Evolutionary conservation across 2,113 vertebrate genomes (phyloP), one percentile per base, ranked within the genome.

Genomic region (Electrona antarctica): DNA sequence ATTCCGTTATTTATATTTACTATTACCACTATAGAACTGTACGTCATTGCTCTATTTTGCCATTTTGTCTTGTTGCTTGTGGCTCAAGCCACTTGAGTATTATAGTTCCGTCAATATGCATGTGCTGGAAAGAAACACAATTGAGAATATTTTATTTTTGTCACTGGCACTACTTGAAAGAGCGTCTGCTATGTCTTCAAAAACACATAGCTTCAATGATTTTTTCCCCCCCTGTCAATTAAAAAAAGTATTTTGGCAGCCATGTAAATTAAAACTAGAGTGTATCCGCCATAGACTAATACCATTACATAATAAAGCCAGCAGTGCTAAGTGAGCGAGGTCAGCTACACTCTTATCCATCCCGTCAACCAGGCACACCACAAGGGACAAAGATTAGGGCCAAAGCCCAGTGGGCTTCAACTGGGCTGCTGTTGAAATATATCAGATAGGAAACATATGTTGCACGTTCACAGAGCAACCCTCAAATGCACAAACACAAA

Each of bases 271-370:
- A 4, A 21, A 51, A 12, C 9, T 64, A 51, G 62, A 51, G 5
- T 15, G 47, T 33, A 12, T 1, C 57, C 14, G 57, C 28, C 33
- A 41, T 7, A 2, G 6, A n/a, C 45, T 55, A 45, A 68, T 2
- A 6, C 11, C 46, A 62, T 77, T 61, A 63, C 12, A 46, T 60
- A 78, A 82, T 12, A 48, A 28, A 63, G 28, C 59, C 54, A 54
- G 51, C 33, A 6, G 33, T 6, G 33, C 33, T 41, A 54, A 12
- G 13, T 1, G 11, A 54, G 51, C 12, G 51, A 54, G 51, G 51
- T 54, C 11, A 54, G 51, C n/a, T 45, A 54, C 11, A 54, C 11
- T 7, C 9, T 13, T 54, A 13, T 47, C 15, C 33, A 63, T 28
- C 15, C 33, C 6, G 51, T 72, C 47, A 69, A 11, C 51, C 51